These are phyloP conservation scores for Antheraea yamamai DNA, from an alignment of 2,888 invertebrate genomes.

Conservation along the genomic window DNA sequence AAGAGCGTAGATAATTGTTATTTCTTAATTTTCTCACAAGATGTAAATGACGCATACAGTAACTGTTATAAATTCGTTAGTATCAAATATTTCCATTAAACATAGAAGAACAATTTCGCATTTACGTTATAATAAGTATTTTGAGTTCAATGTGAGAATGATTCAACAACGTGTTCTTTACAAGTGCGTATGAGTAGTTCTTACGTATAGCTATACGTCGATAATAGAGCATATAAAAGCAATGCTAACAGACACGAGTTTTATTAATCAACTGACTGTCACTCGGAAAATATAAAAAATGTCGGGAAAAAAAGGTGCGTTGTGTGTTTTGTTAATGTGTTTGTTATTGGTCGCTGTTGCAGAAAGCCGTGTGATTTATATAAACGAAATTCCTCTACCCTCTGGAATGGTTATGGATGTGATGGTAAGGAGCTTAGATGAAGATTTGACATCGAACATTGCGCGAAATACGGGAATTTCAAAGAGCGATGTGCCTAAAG, in stretches of 20 bases:
- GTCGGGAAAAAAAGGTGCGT: not conserved
- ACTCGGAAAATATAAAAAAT: not conserved
- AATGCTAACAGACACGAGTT: not conserved
- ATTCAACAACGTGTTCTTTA: not conserved
- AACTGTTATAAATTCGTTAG: too few species aligned
- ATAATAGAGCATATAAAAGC: not conserved
- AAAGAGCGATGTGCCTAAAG: not conserved
- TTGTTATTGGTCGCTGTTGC: not conserved
- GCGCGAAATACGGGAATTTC: not conserved
- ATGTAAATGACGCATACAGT: too few species aligned
- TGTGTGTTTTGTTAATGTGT: not conserved
- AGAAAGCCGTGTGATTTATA: conserved; percentile 1
- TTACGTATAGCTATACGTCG: not conserved
- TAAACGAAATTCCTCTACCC: conserved; percentile 1
- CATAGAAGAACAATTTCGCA: too few species aligned
- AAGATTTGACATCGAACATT: not conserved
- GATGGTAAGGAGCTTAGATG: not conserved
- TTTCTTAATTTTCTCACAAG: too few species aligned
- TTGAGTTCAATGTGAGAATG: not conserved
- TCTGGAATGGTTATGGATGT: conserved; percentile 1
- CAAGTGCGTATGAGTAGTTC: not conserved
- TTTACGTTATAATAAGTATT: not conserved
- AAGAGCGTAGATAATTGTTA: too few species aligned
- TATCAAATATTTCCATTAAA: too few species aligned
- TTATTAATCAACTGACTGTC: not conserved